Evolutionary conservation across 2,797 vertebrate species (phyloP).

Genomic region (Phalloptychus januarius): DNA sequence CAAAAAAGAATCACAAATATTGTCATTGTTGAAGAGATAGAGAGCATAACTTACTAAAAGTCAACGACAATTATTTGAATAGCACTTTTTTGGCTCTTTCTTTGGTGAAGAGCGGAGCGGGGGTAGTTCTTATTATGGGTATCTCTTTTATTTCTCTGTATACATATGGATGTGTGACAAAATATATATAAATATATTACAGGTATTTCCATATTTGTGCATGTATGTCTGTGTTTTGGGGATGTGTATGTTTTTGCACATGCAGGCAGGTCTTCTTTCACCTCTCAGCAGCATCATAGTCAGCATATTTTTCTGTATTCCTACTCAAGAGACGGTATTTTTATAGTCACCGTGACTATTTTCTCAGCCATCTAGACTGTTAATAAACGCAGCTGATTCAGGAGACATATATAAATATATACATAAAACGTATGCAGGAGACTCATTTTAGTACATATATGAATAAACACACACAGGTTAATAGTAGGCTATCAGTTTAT

Average conservation of each 20-base stretch:
- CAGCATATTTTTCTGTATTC: slow-evolving; percentile 77
- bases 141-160: slow-evolving; percentile 83
- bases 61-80: slow-evolving; percentile 78
- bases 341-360: slow-evolving; percentile 79
- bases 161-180: slow-evolving; percentile 84
- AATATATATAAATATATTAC: slow-evolving; percentile 37
- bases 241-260: slow-evolving; percentile 79
- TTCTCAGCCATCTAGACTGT: slow-evolving; percentile 76
- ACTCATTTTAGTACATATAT: slow-evolving; percentile 34
- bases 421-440: slow-evolving; percentile 65
- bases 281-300: slow-evolving; percentile 68
- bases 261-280: slow-evolving; percentile 72
- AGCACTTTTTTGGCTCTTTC: slow-evolving; percentile 85
- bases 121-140: slow-evolving; percentile 77
- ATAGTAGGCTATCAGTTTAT: slow-evolving; percentile 64
- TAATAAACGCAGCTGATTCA: slow-evolving; percentile 75
- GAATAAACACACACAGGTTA: slow-evolving; percentile 51
- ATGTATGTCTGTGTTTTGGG: slow-evolving; percentile 76
- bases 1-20: slow-evolving; percentile 74
- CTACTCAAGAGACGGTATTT: slow-evolving; percentile 79
- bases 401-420: slow-evolving; percentile 65
- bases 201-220: slow-evolving; percentile 82
- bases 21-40: slow-evolving; percentile 77
- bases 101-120: slow-evolving; percentile 77
- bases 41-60: slow-evolving; percentile 79